phyloP scores from a whole-genome alignment of 2,888 invertebrate genomes.

The Podabrus alpinus region DNA sequence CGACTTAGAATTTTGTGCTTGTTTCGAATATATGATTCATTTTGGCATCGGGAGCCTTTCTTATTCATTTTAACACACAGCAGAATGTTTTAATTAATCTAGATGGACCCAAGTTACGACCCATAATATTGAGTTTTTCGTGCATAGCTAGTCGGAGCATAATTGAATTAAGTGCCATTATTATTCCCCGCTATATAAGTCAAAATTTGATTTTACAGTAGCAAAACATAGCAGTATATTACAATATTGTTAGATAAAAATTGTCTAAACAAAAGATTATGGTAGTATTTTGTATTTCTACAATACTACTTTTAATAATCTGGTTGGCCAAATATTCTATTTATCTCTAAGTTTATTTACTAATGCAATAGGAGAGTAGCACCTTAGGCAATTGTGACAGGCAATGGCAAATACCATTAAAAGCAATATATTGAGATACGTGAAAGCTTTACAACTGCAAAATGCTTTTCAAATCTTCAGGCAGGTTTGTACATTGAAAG shows the following conservation, averaged over 20 bases:
- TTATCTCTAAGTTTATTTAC: background rate
- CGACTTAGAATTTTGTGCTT: too few species aligned
- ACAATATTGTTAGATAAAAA: background rate
- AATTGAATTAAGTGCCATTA: too few species aligned
- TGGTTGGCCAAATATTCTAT: background rate
- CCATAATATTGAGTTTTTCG: too few species aligned
- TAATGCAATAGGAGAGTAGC: constrained; percentile 21
- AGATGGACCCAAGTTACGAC: too few species aligned
- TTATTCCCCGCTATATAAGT: too few species aligned
- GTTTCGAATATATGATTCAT: too few species aligned
- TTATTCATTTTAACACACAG: too few species aligned
- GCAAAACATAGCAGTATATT: too few species aligned
- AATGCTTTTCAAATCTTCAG: background rate
- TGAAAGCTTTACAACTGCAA: constrained; percentile 24
- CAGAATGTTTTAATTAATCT: too few species aligned
- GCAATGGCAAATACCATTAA: constrained; percentile 26
- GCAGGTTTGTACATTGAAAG: background rate
- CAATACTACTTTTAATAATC: background rate
- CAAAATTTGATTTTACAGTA: too few species aligned
- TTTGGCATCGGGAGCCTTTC: too few species aligned
- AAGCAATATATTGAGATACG: constrained; percentile 19
- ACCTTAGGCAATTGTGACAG: constrained; percentile 22
- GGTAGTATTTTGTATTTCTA: background rate
- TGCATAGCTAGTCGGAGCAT: too few species aligned
- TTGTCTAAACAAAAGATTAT: background rate